Base-by-base conservation (phyloP, 2,113 vertebrate species). In the Crotalus tigris region DNA sequence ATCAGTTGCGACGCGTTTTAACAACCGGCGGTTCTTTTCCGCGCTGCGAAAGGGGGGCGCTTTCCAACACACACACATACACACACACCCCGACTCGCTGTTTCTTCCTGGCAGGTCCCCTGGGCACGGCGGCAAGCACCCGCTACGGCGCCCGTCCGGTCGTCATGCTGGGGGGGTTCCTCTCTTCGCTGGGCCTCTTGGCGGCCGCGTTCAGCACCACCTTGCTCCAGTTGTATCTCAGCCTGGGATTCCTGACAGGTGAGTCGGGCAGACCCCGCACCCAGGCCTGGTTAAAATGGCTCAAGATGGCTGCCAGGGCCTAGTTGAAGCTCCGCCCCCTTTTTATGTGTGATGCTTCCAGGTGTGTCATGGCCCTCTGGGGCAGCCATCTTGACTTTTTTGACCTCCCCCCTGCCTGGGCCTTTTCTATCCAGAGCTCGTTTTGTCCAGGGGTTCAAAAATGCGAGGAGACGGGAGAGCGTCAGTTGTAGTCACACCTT, bases 221-320 rank as follows among this genome's bases (percentile, higher is more conserved):
- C 9, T 26, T 91, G 5, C 24, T 91, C 33, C 91, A 91, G 81
- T 5, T 91, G 4, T 91, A 91, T 26, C 91, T 91, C 39, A 58
- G 75, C 81, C 55, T 91, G 91, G 91, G 91, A 3, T 49, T 91
- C 29, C 91, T 91, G 75, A 86, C 91, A n/a, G 91, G 91, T 91
- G 91, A 85, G 90, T 44, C 2, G 61, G 8, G 10, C 46, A 17
- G 6, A 2, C 0, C 23, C 59, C 8, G 21, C 64, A 69, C 61
- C 61, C 61, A 64, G 85, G 3, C 19, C 4, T 5, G 4, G 11
- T 13, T 24, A 29, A 46, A 29, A 85, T 0, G 21, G 21, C 49
- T 23, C 81, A 44, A 46, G 29, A 19, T 81, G 69, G 69, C 69
- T 39, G 69, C 69, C 69, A 0, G n/a, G 4, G 23, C 24, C 23